Evolutionary conservation across 2,888 invertebrate species (phyloP), one percentile per base, ranked within the genome.

Genomic region (Mythimna pallens): DNA sequence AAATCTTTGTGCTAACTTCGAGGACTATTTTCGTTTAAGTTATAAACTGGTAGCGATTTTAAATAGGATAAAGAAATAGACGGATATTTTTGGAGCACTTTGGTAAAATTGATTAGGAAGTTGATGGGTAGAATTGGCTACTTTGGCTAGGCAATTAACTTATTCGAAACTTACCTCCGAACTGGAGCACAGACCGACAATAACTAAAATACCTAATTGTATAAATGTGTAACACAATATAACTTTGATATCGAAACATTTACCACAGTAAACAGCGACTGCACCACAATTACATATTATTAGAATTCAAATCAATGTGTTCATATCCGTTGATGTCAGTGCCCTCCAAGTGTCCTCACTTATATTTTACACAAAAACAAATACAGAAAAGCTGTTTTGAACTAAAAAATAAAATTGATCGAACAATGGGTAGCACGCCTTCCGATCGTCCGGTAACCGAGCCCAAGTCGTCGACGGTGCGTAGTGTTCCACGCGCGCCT

Each of bases 1-100:
- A 87, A 86, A 87, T 87, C 87, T 86, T 87, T 80, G 77, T 61
- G 65, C 76, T 81, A 78, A 85, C 85, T 86, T 85, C 61, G 63
- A 43, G 14, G 25, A 54, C 58, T 22, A 64, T 67, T 43, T 57
- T 54, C 0, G 40, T 50, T 58, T 65, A 65, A 69, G 72, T 40
- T 7, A 65, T 59, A 57, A 61, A 54, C 40, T 36, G 12, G 0
- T 3, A 50, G 85, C 76, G 81, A 36, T 64, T 75, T 61, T 12
- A n/a, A 9, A 10, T 17, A 25, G 2, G 20, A 4, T 50, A 8
- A 12, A 3, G 2, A 17, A 10, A 9, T 12, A 10, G 50, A 50
- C 10, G 17, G 17, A 34, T 30, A 30, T 2, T 50, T 50, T 17
- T n/a, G 50, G 50, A n/a, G n/a, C 47, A 50, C 8, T 20, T 50